phyloP scores from a whole-genome alignment of 2,797 vertebrate species.

The Phylloscopus collybita region DNA sequence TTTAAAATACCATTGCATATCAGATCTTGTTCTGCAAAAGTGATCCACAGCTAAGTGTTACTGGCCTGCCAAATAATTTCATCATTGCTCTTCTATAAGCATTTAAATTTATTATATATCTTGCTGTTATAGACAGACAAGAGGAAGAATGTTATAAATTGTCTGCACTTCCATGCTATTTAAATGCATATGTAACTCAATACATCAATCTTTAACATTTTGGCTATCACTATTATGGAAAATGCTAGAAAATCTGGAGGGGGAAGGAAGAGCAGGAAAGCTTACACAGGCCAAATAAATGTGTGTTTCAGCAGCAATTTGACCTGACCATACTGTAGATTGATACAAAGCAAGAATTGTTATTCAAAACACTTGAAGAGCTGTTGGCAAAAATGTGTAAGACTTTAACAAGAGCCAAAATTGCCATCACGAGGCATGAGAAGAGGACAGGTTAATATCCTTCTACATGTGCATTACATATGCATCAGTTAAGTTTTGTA shows the following conservation, averaged over 20 bases:
- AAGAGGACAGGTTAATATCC: background rate
- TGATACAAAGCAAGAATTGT: background rate
- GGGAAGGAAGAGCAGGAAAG: background rate
- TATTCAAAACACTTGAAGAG: background rate
- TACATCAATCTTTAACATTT: background rate
- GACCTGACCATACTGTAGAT: background rate
- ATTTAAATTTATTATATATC: background rate
- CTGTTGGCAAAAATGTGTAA: background rate
- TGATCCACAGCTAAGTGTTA: background rate
- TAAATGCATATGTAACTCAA: background rate
- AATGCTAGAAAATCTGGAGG: background rate
- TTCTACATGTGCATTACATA: background rate
- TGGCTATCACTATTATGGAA: background rate
- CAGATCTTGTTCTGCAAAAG: background rate
- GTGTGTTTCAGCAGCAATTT: background rate
- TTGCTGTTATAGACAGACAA: slow-evolving; percentile 6
- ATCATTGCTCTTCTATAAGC: background rate
- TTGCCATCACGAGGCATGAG: background rate
- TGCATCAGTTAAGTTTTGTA: background rate
- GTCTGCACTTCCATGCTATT: slow-evolving; percentile 1
- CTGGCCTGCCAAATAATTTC: slow-evolving; percentile 27
- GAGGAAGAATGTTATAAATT: background rate
- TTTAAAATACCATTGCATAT: background rate
- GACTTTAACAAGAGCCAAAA: background rate
- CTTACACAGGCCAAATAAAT: background rate